Evolutionary conservation across 2,888 invertebrate species (phyloP).

Genomic region (Drosophila fungiperda): DNA sequence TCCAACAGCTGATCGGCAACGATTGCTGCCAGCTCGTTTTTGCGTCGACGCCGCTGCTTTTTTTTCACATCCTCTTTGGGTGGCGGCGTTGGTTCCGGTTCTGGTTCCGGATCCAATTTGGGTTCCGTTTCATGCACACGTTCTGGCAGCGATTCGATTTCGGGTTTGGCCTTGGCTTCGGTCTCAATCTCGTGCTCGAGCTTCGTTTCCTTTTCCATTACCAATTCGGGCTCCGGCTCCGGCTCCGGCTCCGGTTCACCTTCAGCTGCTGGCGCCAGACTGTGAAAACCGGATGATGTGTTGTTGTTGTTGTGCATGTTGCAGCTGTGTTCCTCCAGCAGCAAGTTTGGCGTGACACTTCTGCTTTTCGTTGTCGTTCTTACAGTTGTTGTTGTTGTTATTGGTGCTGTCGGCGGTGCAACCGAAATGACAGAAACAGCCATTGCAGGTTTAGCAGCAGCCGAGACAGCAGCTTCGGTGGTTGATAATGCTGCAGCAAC

Average conservation of each 20-base stretch:
- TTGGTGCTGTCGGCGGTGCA: conserved; percentile 50
- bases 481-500: not conserved
- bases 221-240: not conserved
- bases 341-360: conserved; percentile 38
- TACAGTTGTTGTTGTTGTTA: not conserved
- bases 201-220: not conserved
- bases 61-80: conserved; percentile 66
- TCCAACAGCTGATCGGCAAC: conserved; percentile 85
- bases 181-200: not conserved
- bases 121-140: not conserved
- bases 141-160: conserved; percentile 2
- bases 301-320: conserved; percentile 72
- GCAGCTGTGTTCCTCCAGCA: conserved; percentile 75
- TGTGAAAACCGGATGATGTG: conserved; percentile 81
- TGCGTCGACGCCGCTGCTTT: conserved; percentile 83
- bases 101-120: not conserved
- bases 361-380: conserved; percentile 17
- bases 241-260: conserved; percentile 3
- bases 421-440: conserved; percentile 68
- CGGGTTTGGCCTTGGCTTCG: not conserved
- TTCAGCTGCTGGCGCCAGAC: conserved; percentile 47
- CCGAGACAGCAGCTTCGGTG: not conserved
- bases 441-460: conserved; percentile 35
- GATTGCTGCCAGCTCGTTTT: conserved; percentile 85
- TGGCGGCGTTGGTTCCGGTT: not conserved